A percentile compares a stretch with the other conserved stretches of the same genome.
Conservation (phyloP, 2,797 vertebrate species). For the Diceros bicornis region DNA sequence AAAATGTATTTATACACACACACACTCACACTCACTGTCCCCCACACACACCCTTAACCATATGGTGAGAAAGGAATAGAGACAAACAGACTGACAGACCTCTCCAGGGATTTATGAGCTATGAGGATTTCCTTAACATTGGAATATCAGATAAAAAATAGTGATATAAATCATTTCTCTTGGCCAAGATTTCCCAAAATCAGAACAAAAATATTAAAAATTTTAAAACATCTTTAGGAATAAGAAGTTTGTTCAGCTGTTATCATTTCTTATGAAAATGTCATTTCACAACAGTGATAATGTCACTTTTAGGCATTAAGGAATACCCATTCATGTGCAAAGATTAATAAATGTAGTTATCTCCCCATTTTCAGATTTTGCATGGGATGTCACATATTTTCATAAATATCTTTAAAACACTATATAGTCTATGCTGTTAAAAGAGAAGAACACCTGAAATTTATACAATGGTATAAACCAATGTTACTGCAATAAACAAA, state of each 20-base stretch:
- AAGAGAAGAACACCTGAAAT: background rate
- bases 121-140: background rate
- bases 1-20: background rate
- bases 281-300: background rate
- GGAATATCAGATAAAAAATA: background rate
- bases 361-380: background rate
- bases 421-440: background rate
- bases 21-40: background rate
- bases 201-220: slow-evolving; percentile 11
- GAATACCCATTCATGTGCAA: background rate
- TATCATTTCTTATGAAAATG: background rate
- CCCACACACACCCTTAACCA: background rate
- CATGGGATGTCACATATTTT: background rate
- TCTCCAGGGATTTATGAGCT: background rate
- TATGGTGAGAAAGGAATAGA: background rate
- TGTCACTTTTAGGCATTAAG: background rate
- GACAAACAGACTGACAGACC: background rate
- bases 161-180: background rate
- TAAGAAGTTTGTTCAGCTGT: background rate
- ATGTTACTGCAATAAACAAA: too few relatives aligned
- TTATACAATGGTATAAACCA: too few relatives aligned
- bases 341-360: background rate
- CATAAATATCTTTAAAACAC: slow-evolving; percentile 26
- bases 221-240: background rate
- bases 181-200: background rate